Evolutionary conservation across 2,888 invertebrate species (phyloP).

Genomic region (Cephus pulcher): DNA sequence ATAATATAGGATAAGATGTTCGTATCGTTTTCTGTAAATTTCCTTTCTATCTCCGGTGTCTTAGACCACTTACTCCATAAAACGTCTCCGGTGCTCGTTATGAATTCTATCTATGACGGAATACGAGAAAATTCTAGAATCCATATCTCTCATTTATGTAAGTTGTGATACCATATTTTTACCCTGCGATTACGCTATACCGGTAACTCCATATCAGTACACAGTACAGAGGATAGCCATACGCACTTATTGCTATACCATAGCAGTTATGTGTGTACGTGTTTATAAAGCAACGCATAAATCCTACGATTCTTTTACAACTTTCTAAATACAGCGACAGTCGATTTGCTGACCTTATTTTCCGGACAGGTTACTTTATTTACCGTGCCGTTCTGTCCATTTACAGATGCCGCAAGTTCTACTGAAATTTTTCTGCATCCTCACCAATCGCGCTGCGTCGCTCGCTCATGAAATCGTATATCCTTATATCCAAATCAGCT

Average conservation of each 20-base stretch:
- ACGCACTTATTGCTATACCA: not conserved
- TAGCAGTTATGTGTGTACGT: not conserved
- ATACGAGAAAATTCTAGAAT: not conserved
- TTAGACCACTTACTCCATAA: not conserved
- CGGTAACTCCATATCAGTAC: not conserved
- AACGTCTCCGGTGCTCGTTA: not conserved
- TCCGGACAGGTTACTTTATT: conserved; percentile 6
- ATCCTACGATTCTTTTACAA: conserved; percentile 3
- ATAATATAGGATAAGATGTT: not conserved
- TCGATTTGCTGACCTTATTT: conserved; percentile 7
- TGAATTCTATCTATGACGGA: not conserved
- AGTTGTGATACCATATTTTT: not conserved
- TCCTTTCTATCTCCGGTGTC: not conserved
- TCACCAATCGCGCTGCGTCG: not conserved
- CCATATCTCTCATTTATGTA: not conserved
- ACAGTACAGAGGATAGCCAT: not conserved
- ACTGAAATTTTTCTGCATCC: not conserved
- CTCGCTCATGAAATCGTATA: conserved; percentile 1
- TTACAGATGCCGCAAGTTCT: conserved; percentile 1
- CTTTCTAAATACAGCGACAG: conserved; percentile 5
- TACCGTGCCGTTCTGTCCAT: conserved; percentile 5
- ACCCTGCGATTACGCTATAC: not conserved
- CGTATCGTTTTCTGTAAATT: not conserved
- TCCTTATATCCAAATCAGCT: conserved; percentile 23
- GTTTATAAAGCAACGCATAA: not conserved